Evolutionary conservation across 2,113 vertebrate genomes (phyloP), one percentile per base, ranked within the genome.

Genomic region (Dissostichus mawsoni): DNA sequence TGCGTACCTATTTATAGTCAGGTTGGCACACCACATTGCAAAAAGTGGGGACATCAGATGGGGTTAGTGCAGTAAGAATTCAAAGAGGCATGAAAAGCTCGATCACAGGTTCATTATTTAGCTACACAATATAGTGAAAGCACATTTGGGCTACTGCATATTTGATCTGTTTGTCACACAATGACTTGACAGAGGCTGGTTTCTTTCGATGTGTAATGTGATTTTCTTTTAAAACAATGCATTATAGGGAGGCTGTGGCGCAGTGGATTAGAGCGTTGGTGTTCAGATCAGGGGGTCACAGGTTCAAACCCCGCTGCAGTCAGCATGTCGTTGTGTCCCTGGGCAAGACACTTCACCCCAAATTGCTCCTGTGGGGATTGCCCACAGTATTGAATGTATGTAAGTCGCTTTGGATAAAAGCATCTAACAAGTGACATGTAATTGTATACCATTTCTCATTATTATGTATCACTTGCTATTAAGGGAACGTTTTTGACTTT

Each of bases 1-100:
- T 76, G 76, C 59, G 52, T 72, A 44, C 23, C 85, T 91, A 89
- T 89, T 89, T 89, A 87, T 89, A 89, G 84, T 64, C 48, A 53
- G 23, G 45, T 52, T 76, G 82, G 76, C 59, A 55, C 45, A 69
- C 66, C 56, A 29, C 56, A 25, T 53, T n/a, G 18, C 63, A 78
- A 48, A 29, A 70, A 81, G 83, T 18, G 69, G 44, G 66, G 73
- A 68, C 51, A 44, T 75, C 78, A 87, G 64, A 61, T 64, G 68
- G 61, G 79, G 64, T 76, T 72, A 82, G 41, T 65, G 16, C 63
- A 76, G 75, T 79, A 76, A 82, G 64, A 74, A 76, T 74, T 78
- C 52, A 83, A 77, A 83, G 25, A 66, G 45, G 69, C 69, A 68
- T 51, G 25, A 75, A 70, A 47, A 75, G 65, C 47, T 72, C 56